These are phyloP conservation scores for Coleophora deauratella DNA, from an alignment of 2,888 invertebrate species.

Conservation along the genomic window DNA sequence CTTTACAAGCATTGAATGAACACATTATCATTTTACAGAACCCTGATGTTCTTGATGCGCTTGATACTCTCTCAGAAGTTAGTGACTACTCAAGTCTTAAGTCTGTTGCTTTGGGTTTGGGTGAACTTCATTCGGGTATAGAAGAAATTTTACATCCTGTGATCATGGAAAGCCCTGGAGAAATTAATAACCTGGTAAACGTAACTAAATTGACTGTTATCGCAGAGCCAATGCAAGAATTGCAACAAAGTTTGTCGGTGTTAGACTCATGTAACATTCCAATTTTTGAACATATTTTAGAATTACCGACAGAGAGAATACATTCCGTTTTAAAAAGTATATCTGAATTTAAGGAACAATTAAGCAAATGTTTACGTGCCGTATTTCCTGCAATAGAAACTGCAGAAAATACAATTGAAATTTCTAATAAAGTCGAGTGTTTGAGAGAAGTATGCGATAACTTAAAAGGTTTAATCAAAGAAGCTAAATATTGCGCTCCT, in stretches of 20 bases:
- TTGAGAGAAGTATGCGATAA: slow-evolving; percentile 42
- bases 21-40: slow-evolving; percentile 45
- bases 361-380: slow-evolving; percentile 41
- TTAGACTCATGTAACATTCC: slow-evolving; percentile 53
- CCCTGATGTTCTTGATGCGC: slow-evolving; percentile 44
- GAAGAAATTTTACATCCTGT: slow-evolving; percentile 53
- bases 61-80: slow-evolving; percentile 50
- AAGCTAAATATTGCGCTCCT: slow-evolving; percentile 22
- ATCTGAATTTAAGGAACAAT: slow-evolving; percentile 43
- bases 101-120: slow-evolving; percentile 37
- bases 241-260: slow-evolving; percentile 48
- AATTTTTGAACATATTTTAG: slow-evolving; percentile 51
- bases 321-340: slow-evolving; percentile 43
- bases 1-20: slow-evolving; percentile 46
- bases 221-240: slow-evolving; percentile 51
- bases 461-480: slow-evolving; percentile 36
- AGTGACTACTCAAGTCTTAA: slow-evolving; percentile 50
- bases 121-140: slow-evolving; percentile 41
- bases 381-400: slow-evolving; percentile 44
- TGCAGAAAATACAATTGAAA: slow-evolving; percentile 42
- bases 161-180: slow-evolving; percentile 41
- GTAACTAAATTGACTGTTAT: slow-evolving; percentile 41
- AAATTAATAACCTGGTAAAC: slow-evolving; percentile 28
- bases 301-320: slow-evolving; percentile 45
- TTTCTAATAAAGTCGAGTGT: slow-evolving; percentile 42